These are phyloP conservation scores for Lordiphosa andalusiaca DNA, from an alignment of 2,888 invertebrate species.

Conservation along the genomic window DNA sequence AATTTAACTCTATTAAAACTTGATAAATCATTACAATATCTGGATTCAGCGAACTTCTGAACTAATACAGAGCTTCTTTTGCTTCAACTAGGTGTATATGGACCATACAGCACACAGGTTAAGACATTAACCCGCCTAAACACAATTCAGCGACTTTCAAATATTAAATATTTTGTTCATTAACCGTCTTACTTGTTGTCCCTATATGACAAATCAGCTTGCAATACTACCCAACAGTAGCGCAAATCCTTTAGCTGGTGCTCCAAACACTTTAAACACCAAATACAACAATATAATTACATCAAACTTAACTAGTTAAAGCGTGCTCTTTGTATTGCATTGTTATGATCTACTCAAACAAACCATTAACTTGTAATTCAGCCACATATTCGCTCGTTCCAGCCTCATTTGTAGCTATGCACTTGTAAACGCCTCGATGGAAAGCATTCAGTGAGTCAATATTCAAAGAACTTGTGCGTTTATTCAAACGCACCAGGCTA, in stretches of 20 bases:
- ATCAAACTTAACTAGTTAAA: conserved; percentile 19
- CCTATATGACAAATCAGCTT: conserved; percentile 15
- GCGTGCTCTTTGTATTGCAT: conserved; percentile 29
- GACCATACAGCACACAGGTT: too few species aligned
- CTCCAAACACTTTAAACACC: conserved; percentile 53
- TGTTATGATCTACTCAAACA: conserved; percentile 33
- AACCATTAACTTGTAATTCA: conserved; percentile 84
- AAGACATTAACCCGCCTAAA: too few species aligned
- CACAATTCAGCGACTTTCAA: too few species aligned
- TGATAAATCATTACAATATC: too few species aligned
- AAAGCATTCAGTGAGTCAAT: conserved; percentile 84
- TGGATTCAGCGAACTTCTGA: too few species aligned
- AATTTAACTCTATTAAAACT: too few species aligned
- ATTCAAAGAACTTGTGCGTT: conserved; percentile 80
- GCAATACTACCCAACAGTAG: conserved; percentile 5
- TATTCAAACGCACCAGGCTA: conserved; percentile 77
- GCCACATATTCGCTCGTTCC: conserved; percentile 86
- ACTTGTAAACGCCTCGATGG: conserved; percentile 89
- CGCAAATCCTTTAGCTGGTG: conserved; percentile 28
- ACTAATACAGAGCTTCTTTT: too few species aligned
- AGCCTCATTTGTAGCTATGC: conserved; percentile 86
- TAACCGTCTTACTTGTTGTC: too few species aligned
- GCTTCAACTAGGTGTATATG: too few species aligned
- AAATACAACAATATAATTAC: conserved; percentile 30
- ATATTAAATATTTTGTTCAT: too few species aligned